Evolutionary conservation across 2,888 invertebrate species (phyloP), one percentile per base, ranked within the genome.

Genomic region (Chelonus formosanus): DNA sequence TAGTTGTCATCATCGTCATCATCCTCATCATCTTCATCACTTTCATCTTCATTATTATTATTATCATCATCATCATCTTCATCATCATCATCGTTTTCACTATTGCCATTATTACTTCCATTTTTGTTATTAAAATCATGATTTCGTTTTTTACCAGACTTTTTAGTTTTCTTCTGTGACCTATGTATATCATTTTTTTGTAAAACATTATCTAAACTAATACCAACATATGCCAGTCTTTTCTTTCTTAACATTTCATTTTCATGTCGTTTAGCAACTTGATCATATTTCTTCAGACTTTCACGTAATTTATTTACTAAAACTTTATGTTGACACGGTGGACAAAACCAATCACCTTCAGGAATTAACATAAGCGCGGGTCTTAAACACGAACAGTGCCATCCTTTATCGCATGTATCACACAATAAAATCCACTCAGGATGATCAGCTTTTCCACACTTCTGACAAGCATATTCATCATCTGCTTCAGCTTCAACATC

Each of bases 311-410:
- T 90, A 62, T 86, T 86, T 63, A 97, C 90, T 63, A 96, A 84
- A 75, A 86, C 86, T 45, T 86, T 86, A 85, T 98, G 98, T 84
- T 96, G 94, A 85, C 98, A 99, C 0, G 95, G 94, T 43, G 98
- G 98, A 84, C 99, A 99, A 85, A 90, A 96, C 99, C 98, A 99
- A 84, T 97, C 95, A 0, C 98, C 98, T 81, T 97, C 96, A 0
- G 98, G 99, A 76, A 99, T 94, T 40, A 95, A 90, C 85, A 97
- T 91, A 50, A 99, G 88, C 67, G 96, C 90, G 0, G 98, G 98
- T 69, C 94, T 90, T 47, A 98, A 88, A 80, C 98, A 99, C 52
- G 95, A 94, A 69, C 96, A 97, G 86, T 99, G 98, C 90, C 96
- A 98, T n/a, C 98, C 98, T 70, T 89, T 90, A 84, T 99, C 97